phyloP scores from a whole-genome alignment of 2,888 invertebrate species.

The Parnassius orleans region DNA sequence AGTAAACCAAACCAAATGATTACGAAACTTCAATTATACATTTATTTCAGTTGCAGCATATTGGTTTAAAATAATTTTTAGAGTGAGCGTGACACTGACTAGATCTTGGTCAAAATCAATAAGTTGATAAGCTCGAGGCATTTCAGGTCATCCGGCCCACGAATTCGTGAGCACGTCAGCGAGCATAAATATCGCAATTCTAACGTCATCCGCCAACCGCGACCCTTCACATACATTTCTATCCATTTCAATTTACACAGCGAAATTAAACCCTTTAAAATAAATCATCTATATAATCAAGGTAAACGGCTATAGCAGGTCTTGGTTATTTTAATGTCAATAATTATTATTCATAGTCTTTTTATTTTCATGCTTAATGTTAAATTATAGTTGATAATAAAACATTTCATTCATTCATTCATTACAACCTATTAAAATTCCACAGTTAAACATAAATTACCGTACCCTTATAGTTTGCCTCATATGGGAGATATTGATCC shows the following conservation, averaged over 20 bases:
- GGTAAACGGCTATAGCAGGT: no score
- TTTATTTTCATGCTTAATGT: no score
- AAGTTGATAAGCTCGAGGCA: constrained; percentile 7
- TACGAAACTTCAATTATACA: no score
- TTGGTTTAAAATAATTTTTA: constrained; percentile 12
- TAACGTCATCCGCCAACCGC: constrained; percentile 2
- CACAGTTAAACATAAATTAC: no score
- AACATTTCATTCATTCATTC: no score
- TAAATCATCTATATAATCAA: background rate
- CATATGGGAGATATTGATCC: no score
- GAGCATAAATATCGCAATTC: constrained; percentile 7
- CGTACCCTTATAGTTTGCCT: no score
- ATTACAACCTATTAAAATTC: no score
- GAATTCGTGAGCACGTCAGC: constrained; percentile 31
- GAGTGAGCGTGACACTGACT: background rate
- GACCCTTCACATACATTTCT: constrained; percentile 13
- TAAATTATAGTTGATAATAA: no score
- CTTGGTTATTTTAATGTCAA: no score
- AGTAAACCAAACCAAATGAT: no score
- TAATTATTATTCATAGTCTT: no score
- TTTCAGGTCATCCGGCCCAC: constrained; percentile 18
- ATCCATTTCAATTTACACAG: background rate
- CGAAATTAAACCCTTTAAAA: constrained; percentile 1
- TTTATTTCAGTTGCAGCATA: background rate
- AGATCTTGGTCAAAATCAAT: constrained; percentile 16